A percentile compares a stretch with the other conserved stretches of the same genome.
Evolutionary conservation across 2,888 invertebrate species (phyloP).

Genomic region (Calameuta idolon): DNA sequence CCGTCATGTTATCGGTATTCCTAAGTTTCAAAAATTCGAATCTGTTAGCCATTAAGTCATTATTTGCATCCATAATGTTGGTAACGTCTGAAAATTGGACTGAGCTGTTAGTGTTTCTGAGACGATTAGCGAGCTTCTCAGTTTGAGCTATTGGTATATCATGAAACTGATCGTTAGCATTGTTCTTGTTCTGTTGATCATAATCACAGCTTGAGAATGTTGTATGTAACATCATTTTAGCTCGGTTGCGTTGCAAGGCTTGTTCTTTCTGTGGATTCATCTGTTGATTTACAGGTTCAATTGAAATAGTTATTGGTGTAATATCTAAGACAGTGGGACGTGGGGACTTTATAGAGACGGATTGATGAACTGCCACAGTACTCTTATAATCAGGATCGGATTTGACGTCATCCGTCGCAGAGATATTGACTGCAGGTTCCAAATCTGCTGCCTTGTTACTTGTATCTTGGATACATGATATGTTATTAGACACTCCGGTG

Average conservation of each 20-base stretch:
- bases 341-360: constrained; percentile 25
- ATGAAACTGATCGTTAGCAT: constrained; percentile 3
- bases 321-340: constrained; percentile 43
- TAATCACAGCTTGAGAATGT: constrained; percentile 14
- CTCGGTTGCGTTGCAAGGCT: constrained; percentile 13
- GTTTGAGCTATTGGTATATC: constrained; percentile 17
- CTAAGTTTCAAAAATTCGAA: constrained; percentile 27
- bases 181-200: constrained; percentile 15
- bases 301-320: constrained; percentile 18
- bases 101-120: constrained; percentile 18
- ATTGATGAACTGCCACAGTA: constrained; percentile 13
- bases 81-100: constrained; percentile 6
- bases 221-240: constrained; percentile 17
- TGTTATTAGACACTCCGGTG: neutral
- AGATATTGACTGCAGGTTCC: neutral
- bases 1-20: constrained; percentile 69
- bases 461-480: neutral
- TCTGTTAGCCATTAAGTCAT: constrained; percentile 11
- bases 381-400: constrained; percentile 1
- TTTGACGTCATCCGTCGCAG: constrained; percentile 7
- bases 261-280: constrained; percentile 1
- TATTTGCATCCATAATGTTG: constrained; percentile 5
- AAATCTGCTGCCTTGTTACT: neutral
- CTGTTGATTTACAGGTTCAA: constrained; percentile 14
- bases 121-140: constrained; percentile 16